Conservation (phyloP, 2,888 invertebrate species). For the Malthinus seriepunctatus region DNA sequence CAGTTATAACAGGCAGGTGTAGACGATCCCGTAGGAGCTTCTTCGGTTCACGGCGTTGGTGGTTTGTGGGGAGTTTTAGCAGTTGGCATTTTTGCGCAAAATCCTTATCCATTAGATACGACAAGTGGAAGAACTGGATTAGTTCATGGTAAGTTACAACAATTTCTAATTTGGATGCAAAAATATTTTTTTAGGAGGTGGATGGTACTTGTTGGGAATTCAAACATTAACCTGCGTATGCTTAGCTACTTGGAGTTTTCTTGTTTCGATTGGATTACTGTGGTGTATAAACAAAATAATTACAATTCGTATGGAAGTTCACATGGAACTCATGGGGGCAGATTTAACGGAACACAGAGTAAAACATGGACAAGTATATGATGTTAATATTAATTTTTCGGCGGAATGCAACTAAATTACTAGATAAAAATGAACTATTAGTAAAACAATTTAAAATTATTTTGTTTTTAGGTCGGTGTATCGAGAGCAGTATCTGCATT, state of each 20-base stretch:
- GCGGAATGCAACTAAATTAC: background rate
- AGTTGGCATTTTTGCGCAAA: conserved; percentile 86
- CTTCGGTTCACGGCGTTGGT: conserved; percentile 81
- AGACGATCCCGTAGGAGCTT: conserved; percentile 92
- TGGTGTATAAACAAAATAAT: conserved; percentile 79
- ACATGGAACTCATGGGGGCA: conserved; percentile 86
- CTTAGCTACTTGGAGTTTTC: conserved; percentile 73
- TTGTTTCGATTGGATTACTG: conserved; percentile 71
- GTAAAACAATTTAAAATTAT: background rate
- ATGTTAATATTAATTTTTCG: conserved; percentile 21
- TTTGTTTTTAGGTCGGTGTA: conserved; percentile 59
- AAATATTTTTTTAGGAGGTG: conserved; percentile 66
- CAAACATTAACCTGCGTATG: conserved; percentile 76
- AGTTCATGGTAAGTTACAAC: conserved; percentile 63
- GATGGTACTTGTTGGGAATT: conserved; percentile 84
- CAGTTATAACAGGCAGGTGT: conserved; percentile 61
- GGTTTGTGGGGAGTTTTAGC: conserved; percentile 83
- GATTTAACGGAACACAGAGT: conserved; percentile 88
- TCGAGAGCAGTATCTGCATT: conserved; percentile 76
- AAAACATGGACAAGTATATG: conserved; percentile 67
- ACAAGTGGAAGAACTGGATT: conserved; percentile 77
- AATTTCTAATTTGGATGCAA: too few species aligned
- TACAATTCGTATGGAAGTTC: conserved; percentile 83
- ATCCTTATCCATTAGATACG: conserved; percentile 79
- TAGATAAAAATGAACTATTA: background rate